Conservation (phyloP, 1,140 invertebrate species). For the Drosophila pseudoobscura region DNA sequence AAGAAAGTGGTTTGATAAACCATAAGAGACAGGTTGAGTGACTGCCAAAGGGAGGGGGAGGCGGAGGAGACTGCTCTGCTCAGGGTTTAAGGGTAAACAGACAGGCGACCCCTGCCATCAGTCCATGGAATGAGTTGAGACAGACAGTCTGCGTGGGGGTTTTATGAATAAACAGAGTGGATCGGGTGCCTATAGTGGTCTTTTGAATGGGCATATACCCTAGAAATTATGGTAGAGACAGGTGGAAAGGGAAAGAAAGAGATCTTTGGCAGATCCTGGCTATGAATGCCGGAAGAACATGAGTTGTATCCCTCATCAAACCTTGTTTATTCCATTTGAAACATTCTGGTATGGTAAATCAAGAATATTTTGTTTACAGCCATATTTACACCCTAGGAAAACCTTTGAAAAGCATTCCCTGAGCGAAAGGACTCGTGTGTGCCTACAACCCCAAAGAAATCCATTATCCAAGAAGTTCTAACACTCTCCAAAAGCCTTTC, state of each 20-base stretch:
- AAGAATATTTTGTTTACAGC: no score
- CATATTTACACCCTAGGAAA: no score
- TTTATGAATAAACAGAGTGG: slow-evolving; percentile 11
- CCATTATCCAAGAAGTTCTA: not conserved
- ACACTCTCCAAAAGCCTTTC: not conserved
- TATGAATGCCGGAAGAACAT: no score
- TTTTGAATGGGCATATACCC: no score
- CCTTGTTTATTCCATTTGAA: no score
- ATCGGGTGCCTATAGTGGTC: not conserved
- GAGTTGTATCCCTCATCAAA: no score
- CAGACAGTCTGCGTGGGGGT: slow-evolving; percentile 3
- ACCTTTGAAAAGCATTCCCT: no score
- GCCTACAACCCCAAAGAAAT: not conserved
- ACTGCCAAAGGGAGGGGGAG: slow-evolving; percentile 31
- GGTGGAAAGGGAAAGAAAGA: no score
- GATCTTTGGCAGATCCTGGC: no score
- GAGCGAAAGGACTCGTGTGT: not conserved
- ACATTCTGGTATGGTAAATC: no score
- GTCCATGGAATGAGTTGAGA: no score
- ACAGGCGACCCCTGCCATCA: not conserved
- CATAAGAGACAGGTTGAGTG: slow-evolving; percentile 53
- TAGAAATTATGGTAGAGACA: no score
- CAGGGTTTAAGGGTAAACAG: not conserved
- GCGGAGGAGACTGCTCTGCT: slow-evolving; percentile 2
- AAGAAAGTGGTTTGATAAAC: slow-evolving; percentile 57